Evolutionary conservation across 2,888 invertebrate genomes (phyloP), one percentile per base, ranked within the genome.

Genomic region (Matsumyia berberina): DNA sequence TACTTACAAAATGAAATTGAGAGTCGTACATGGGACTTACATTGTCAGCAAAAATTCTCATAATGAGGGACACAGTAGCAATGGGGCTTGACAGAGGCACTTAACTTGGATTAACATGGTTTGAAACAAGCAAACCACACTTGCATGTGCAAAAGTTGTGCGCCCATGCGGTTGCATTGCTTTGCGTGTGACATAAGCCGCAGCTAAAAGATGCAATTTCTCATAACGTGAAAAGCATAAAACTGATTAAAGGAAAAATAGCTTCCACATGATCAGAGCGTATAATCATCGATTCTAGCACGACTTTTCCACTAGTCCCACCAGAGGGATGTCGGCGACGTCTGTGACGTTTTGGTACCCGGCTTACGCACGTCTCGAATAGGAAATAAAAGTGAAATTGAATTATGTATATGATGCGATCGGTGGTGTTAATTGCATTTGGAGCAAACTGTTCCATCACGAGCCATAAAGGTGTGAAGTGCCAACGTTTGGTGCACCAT

Each of bases 361-460:
- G 17, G 42, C 44, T 57, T 53, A 73, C 80, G 85, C 85, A 60
- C 66, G 35, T 69, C 64, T 76, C 2, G 37, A 72, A 79, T 78
- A 79, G 85, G 85, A 74, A 85, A 85, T 58, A 66, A 85, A 85
- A 85, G 85, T 80, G 85, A 85, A 80, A 85, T 76, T 85, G 51
- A 66, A 80, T 85, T 80, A 76, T n/a, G n/a, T n/a, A n/a, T 69
- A 60, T 76, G 80, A 74, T 70, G 69, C 42, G 35, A 24, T 24
- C 60, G 31, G 24, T 42, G 42, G 79, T 35, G 70, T 51, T 74
- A 58, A 85, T 64, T 39, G n/a, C 62, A 64, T 37, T 51, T 37
- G 33, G 19, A 70, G 77, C 31, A 55, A 85, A 58, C 55, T 39
- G 72, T 46, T 12, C 46, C 6, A 62, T 37, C 46, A 51, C 53